Conservation (phyloP, 2,888 invertebrate species). For the Acleris holmiana region DNA sequence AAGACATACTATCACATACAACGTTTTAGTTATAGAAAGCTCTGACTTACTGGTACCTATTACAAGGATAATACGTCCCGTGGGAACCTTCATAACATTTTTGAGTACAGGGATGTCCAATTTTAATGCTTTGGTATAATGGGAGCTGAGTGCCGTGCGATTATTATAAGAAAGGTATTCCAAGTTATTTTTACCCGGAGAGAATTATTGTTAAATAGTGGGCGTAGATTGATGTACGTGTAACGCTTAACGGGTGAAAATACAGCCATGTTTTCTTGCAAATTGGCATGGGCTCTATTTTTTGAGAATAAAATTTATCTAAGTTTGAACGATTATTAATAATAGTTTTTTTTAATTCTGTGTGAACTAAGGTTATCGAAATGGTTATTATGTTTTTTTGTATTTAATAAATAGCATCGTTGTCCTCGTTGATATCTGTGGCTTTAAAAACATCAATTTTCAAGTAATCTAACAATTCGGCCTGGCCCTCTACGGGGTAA, state of each 20-base stretch:
- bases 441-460: no score
- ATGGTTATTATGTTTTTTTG: no score
- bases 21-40: background rate
- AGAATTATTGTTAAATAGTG: slow-evolving; percentile 3
- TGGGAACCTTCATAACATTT: slow-evolving; percentile 61
- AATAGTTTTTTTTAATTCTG: no score
- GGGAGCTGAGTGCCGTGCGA: slow-evolving; percentile 15
- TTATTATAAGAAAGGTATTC: slow-evolving; percentile 32
- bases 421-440: no score
- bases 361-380: no score
- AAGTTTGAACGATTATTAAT: no score
- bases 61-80: slow-evolving; percentile 63
- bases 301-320: no score
- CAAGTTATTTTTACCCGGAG: slow-evolving; percentile 4
- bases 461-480: no score
- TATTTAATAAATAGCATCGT: no score
- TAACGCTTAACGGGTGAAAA: background rate
- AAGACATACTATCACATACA: background rate
- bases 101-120: slow-evolving; percentile 46
- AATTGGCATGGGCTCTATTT: background rate
- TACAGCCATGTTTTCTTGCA: background rate
- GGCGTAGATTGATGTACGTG: background rate
- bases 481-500: no score
- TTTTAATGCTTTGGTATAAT: slow-evolving; percentile 33
- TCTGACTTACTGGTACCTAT: slow-evolving; percentile 62